A percentile compares a stretch with the other conserved stretches of the same genome.
phyloP scores from a whole-genome alignment of 2,888 invertebrate genomes.

The Cheilosia vulpina region DNA sequence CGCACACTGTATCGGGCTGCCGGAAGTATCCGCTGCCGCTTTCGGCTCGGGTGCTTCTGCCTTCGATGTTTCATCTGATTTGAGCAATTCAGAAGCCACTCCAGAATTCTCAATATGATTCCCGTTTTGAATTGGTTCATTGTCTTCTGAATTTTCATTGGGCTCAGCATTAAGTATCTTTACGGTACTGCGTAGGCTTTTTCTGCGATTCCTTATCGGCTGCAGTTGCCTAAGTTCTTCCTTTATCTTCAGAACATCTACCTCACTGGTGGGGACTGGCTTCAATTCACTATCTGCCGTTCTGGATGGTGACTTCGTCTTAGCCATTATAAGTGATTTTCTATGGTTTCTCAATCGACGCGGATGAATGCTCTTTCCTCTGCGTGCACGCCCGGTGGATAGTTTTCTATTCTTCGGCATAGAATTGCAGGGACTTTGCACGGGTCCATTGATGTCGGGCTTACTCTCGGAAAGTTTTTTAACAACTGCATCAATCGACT shows the following conservation, averaged over 20 bases:
- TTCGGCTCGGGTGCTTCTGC: too few relatives aligned
- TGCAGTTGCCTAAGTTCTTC: slow-evolving; percentile 1
- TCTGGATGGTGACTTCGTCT: not conserved
- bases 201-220: slow-evolving; percentile 1
- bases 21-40: too few relatives aligned
- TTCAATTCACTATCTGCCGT: not conserved
- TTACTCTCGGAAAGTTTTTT: slow-evolving; percentile 1
- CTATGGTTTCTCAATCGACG: not conserved
- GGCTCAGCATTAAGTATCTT: not conserved
- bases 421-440: not conserved
- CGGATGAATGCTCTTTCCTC: not conserved
- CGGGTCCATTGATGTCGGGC: not conserved
- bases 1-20: too few relatives aligned
- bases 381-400: not conserved
- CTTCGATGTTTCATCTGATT: not conserved
- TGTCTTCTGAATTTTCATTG: not conserved
- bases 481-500: slow-evolving; percentile 34
- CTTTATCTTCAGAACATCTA: slow-evolving; percentile 17
- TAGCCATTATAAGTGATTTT: slow-evolving; percentile 7
- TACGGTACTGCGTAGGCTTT: not conserved
- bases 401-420: not conserved
- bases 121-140: not conserved
- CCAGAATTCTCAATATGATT: not conserved
- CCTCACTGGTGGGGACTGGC: not conserved
- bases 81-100: not conserved